Evolutionary conservation across 2,113 vertebrate species (phyloP).

Genomic region (Phaethon lepturus): DNA sequence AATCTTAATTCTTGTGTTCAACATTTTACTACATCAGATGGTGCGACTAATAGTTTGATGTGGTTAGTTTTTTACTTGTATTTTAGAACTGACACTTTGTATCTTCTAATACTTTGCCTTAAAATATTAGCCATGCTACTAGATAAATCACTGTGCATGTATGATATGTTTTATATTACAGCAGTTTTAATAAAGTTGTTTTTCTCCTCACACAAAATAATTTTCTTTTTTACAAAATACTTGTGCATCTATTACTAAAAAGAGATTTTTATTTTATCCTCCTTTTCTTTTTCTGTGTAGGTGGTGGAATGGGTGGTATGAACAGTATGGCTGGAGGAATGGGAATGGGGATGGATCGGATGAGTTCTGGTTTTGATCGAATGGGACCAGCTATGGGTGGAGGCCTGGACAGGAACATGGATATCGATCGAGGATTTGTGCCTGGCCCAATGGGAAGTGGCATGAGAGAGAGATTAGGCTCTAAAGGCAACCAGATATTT

Average conservation of each 20-base stretch:
- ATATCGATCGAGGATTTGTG: constrained; percentile 89
- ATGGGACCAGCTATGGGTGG: constrained; percentile 84
- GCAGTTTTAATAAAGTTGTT: neutral
- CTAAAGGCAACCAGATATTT: constrained; percentile 98
- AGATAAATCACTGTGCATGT: neutral
- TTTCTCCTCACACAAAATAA: neutral
- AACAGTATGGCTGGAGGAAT: constrained; percentile 86
- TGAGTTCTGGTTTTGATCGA: constrained; percentile 90
- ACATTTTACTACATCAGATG: neutral
- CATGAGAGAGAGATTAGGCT: constrained; percentile 88
- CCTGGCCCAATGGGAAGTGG: constrained; percentile 87
- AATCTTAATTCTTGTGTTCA: neutral
- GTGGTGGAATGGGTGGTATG: constrained; percentile 86
- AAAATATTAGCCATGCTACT: neutral
- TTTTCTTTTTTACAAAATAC: neutral
- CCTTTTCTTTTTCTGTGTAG: constrained; percentile 23
- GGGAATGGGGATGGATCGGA: constrained; percentile 85
- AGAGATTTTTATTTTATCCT: neutral
- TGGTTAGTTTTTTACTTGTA: neutral
- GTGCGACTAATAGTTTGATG: neutral
- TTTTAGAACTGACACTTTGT: neutral
- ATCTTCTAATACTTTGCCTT: neutral
- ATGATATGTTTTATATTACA: neutral
- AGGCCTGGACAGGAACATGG: constrained; percentile 85
- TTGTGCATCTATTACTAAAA: neutral